Evolutionary conservation across 2,888 invertebrate species (phyloP).

Genomic region (Platerodrilus igneus): DNA sequence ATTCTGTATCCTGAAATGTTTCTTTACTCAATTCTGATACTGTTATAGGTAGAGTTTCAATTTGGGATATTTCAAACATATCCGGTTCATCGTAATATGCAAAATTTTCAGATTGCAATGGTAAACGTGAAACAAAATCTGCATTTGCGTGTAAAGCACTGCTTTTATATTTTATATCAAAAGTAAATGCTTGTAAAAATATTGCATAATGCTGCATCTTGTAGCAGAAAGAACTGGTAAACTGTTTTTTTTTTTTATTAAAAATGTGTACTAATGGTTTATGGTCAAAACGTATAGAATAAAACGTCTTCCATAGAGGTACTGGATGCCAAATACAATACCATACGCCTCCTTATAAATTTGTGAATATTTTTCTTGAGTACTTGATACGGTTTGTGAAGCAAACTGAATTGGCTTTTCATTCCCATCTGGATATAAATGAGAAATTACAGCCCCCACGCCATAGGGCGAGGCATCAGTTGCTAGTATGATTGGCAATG

Average conservation of each 20-base stretch:
- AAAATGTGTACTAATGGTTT: constrained; percentile 7
- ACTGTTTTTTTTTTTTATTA: background rate
- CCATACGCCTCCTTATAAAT: constrained; percentile 11
- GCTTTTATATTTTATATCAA: constrained; percentile 8
- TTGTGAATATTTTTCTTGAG: no score
- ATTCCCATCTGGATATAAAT: constrained; percentile 8
- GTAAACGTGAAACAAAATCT: constrained; percentile 5
- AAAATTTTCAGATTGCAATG: background rate
- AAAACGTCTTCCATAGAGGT: constrained; percentile 20
- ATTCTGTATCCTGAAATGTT: no score
- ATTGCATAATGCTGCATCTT: constrained; percentile 6
- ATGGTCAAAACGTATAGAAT: constrained; percentile 8
- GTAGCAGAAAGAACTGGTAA: background rate
- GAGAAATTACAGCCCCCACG: background rate
- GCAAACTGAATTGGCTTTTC: constrained; percentile 9
- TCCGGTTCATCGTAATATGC: background rate
- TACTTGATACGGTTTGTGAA: no score
- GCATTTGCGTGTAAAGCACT: constrained; percentile 1
- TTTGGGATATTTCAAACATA: constrained; percentile 1
- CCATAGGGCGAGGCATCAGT: no score
- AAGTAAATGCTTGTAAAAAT: constrained; percentile 5
- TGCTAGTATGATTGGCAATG: no score
- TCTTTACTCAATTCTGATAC: background rate
- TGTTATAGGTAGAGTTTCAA: constrained; percentile 1
- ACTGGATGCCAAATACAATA: constrained; percentile 23